These are phyloP conservation scores for Geotrupes spiniger DNA, from an alignment of 2,888 invertebrate genomes.

Conservation along the genomic window DNA sequence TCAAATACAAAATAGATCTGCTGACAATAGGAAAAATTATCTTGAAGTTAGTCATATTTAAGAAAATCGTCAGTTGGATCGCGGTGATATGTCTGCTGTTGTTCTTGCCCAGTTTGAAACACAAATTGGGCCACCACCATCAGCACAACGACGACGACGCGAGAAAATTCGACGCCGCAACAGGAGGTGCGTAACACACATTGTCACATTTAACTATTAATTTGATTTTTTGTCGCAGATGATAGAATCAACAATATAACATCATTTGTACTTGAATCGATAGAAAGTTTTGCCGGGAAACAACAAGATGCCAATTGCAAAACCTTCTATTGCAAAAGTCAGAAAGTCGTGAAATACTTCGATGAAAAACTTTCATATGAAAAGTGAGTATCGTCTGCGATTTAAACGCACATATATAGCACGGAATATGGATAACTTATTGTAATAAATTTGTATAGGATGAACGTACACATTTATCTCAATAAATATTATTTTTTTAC, in stretches of 20 bases:
- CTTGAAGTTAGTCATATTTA: constrained; percentile 74
- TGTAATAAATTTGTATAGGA: too few species aligned
- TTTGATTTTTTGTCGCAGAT: constrained; percentile 21
- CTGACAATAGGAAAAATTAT: constrained; percentile 72
- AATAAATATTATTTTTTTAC: too few species aligned
- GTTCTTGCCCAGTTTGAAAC: constrained; percentile 61
- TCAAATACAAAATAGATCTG: constrained; percentile 68
- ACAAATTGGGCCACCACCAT: constrained; percentile 27
- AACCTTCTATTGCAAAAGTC: constrained; percentile 12
- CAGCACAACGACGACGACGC: constrained; percentile 21
- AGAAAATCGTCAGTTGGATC: constrained; percentile 77
- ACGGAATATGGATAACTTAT: too few species aligned
- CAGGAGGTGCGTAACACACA: too few species aligned
- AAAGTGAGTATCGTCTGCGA: not conserved
- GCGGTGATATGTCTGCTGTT: constrained; percentile 72
- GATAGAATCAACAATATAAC: constrained; percentile 24
- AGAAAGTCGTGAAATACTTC: constrained; percentile 6
- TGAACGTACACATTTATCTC: too few species aligned
- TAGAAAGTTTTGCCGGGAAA: constrained; percentile 24
- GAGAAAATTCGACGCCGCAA: not conserved
- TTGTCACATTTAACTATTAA: too few species aligned
- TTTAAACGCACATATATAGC: too few species aligned
- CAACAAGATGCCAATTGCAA: too few species aligned
- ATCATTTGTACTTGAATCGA: constrained; percentile 24
- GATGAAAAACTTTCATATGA: constrained; percentile 13